Conservation (phyloP, 1,140 invertebrate species). For the Agraylea sexmaculata region DNA sequence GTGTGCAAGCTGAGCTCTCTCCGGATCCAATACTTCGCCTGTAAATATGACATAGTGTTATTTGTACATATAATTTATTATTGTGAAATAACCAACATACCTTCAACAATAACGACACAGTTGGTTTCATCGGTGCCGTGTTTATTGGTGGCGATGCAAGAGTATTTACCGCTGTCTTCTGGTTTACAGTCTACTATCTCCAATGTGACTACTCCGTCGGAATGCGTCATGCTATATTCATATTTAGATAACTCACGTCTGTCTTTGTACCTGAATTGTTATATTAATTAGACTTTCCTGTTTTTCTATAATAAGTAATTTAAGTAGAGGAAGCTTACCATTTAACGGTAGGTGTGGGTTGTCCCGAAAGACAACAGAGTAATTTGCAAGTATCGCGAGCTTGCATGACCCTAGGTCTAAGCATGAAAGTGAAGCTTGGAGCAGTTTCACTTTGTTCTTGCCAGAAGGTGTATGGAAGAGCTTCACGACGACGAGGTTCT, state of each 20-base stretch:
- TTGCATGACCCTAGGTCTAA: slow-evolving; percentile 96
- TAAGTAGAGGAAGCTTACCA: slow-evolving; percentile 25
- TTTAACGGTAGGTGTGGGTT: slow-evolving; percentile 76
- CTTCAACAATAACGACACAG: slow-evolving; percentile 95
- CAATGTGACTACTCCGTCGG: slow-evolving; percentile 90
- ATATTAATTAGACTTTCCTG: slow-evolving; percentile 1
- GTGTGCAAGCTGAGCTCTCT: slow-evolving; percentile 69
- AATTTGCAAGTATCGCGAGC: slow-evolving; percentile 89
- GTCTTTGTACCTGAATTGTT: slow-evolving; percentile 72
- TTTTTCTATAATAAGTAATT: background rate
- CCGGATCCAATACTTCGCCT: slow-evolving; percentile 62
- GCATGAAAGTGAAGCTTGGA: slow-evolving; percentile 92
- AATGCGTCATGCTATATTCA: slow-evolving; percentile 78
- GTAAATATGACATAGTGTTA: slow-evolving; percentile 4
- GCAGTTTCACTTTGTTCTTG: slow-evolving; percentile 80
- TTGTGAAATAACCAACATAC: slow-evolving; percentile 37
- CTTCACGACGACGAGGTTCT: slow-evolving; percentile 62
- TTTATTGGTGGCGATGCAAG: slow-evolving; percentile 81
- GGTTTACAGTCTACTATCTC: slow-evolving; percentile 92
- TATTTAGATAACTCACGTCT: slow-evolving; percentile 79
- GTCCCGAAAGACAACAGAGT: slow-evolving; percentile 90
- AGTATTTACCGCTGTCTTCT: slow-evolving; percentile 92
- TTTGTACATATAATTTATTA: background rate
- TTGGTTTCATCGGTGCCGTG: slow-evolving; percentile 90
- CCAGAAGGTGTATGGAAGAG: slow-evolving; percentile 76